Evolutionary conservation across 2,797 vertebrate species (phyloP).

Genomic region (Cuculus canorus): DNA sequence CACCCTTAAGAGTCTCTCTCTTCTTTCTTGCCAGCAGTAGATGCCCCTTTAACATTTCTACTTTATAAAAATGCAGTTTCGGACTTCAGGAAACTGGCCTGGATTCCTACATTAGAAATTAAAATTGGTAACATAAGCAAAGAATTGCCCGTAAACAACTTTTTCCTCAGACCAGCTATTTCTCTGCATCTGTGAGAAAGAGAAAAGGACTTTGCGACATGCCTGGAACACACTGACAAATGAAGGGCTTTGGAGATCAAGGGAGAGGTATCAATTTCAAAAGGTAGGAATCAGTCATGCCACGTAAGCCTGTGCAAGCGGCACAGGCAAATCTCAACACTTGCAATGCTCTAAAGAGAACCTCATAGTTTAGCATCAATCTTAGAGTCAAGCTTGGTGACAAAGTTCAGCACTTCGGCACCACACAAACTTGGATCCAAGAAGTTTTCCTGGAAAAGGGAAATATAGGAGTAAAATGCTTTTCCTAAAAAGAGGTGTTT

Average conservation of each 20-base stretch:
- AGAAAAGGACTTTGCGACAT: background rate
- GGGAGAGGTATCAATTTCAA: background rate
- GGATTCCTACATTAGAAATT: background rate
- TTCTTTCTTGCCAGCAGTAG: background rate
- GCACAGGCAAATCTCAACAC: background rate
- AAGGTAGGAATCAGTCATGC: background rate
- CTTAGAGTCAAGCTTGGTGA: background rate
- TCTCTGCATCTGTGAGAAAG: background rate
- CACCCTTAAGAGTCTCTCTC: background rate
- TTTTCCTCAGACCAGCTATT: background rate
- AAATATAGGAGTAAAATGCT: background rate
- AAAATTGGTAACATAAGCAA: background rate
- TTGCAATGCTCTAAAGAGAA: background rate
- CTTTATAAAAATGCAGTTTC: background rate
- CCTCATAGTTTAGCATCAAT: background rate
- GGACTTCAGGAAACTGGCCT: background rate
- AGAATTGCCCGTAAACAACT: background rate
- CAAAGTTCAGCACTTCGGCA: background rate
- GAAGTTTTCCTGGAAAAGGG: background rate
- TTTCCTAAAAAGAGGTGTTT: background rate
- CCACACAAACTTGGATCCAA: background rate
- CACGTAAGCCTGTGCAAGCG: background rate
- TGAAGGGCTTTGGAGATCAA: background rate
- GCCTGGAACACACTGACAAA: background rate
- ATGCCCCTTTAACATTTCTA: background rate